Conservation (phyloP, 2,797 vertebrate genomes). For the Microchirus variegatus region DNA sequence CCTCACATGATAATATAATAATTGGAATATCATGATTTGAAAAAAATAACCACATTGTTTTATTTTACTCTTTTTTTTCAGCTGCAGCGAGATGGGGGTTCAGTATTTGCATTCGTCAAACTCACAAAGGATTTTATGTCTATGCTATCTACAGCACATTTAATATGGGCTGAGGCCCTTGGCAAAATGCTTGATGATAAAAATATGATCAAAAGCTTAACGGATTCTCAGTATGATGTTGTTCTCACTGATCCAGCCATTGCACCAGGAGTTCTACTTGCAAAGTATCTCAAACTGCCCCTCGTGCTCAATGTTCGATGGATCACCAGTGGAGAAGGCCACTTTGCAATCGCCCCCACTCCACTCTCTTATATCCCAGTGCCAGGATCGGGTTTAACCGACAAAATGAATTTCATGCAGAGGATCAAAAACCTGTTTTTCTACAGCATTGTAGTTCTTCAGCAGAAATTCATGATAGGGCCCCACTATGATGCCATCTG, state of each 20-base stretch:
- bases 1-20: accelerated
- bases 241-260: constrained; percentile 76
- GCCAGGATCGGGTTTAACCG: constrained; percentile 70
- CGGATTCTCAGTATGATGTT: constrained; percentile 69
- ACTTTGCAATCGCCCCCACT: constrained; percentile 74
- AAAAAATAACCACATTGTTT: not conserved
- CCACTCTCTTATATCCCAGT: constrained; percentile 77
- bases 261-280: constrained; percentile 61
- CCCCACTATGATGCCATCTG: constrained; percentile 64
- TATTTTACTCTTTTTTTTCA: constrained; percentile 13
- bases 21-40: not conserved
- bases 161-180: constrained; percentile 12
- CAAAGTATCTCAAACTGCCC: constrained; percentile 77
- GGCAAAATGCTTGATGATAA: constrained; percentile 53
- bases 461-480: constrained; percentile 51
- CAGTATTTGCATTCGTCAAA: constrained; percentile 60
- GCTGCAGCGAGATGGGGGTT: constrained; percentile 55
- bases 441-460: constrained; percentile 44
- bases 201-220: constrained; percentile 53
- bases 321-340: constrained; percentile 74
- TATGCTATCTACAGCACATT: constrained; percentile 55
- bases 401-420: constrained; percentile 77
- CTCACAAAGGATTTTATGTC: constrained; percentile 54
- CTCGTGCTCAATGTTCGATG: constrained; percentile 76
- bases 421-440: constrained; percentile 73